Base-by-base conservation (phyloP, 2,113 vertebrate species). In the Heliornis fulica region DNA sequence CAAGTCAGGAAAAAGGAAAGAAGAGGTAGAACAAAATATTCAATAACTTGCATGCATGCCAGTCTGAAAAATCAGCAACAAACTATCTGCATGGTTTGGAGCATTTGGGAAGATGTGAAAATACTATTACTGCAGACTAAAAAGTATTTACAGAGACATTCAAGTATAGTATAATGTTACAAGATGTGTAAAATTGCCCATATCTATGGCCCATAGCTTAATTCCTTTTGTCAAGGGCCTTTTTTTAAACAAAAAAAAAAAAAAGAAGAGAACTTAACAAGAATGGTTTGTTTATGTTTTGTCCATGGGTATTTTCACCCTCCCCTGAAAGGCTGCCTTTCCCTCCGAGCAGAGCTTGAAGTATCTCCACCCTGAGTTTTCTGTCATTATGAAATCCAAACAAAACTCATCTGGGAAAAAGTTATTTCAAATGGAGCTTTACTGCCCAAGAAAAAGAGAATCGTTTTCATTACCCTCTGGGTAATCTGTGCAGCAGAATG, bases 351-450 rank as follows among this genome's bases (percentile, higher is more conserved):
- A 94, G 89, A 75, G n/a, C 54, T 61, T 77, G 41, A 34, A 18
- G 5, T 65, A 26, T 70, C 83, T 89, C 45, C 66, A 22, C 54
- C 72, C 71, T 36, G 22, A 79, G 26, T 86, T 88, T 83, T 61
- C 45, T 87, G 46, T 83, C 43, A 41, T 77, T 92, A 53, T 63
- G 17, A 19, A 71, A 61, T 85, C 61, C 48, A 64, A 85, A 85
- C 64, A 90, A 90, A 92, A 93, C 48, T 88, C 0, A 48, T 76
- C 40, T 76, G 26, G 68, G 71, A 83, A 82, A 45, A 88, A 48
- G 25, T 60, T 83, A 12, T 70, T 91, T 94, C 77, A 71, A 60
- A 34, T 78, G 23, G 29, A 89, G 38, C 18, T 56, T 78, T 89
- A 32, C 64, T 84, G 32, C 25, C 22, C 34, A 46, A 65, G 80